Base-by-base conservation (phyloP, 2,888 invertebrate genomes). In the Sthenelais limicola region DNA sequence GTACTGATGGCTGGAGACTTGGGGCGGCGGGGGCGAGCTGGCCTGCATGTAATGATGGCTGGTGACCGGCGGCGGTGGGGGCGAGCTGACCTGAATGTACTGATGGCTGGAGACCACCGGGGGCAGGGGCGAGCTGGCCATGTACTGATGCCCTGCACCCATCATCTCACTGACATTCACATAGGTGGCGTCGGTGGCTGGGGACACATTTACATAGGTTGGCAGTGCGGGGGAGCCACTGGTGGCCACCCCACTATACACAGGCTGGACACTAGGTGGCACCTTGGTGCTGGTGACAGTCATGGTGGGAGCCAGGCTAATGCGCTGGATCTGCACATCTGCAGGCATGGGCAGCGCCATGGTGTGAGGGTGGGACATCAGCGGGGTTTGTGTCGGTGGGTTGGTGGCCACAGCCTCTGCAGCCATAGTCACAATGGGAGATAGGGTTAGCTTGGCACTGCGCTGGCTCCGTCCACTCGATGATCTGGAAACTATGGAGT, bases 391-490 rank as follows among this genome's bases (percentile, higher is more conserved):
- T 18, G 7, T 5, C 1, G 62, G 62, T n/a, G n/a, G n/a, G n/a
- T n/a, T n/a, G 3, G 24, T 24, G 9, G 38, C 18, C 26, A 38
- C 38, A 24, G 43, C 62, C 35, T 62, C 62, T n/a, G 38, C 62
- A 21, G 21, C 38, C 30, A 43, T 35, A 2, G 33, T 24, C 28
- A 5, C 28, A 24, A 48, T 28, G 7, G 68, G 68, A 7, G 43
- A 51, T 43, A 56, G 24, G 12, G 32, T 33, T 24, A 69, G 58
- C 49, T 72, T 67, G 32, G 43, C 43, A 26, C 72, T 72, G 21
- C 48, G 33, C 43, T 68, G 72, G 38, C 72, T 72, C 28, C 54
- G 67, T 12, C 38, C 33, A 28, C 72, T 72, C 33, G 67, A 33
- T 2, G 68, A 28, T 2, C 72, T 51, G 4, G 51, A 52, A 9